phyloP scores from a whole-genome alignment of 2,797 vertebrate genomes.

The Toxotes lorentzi region DNA sequence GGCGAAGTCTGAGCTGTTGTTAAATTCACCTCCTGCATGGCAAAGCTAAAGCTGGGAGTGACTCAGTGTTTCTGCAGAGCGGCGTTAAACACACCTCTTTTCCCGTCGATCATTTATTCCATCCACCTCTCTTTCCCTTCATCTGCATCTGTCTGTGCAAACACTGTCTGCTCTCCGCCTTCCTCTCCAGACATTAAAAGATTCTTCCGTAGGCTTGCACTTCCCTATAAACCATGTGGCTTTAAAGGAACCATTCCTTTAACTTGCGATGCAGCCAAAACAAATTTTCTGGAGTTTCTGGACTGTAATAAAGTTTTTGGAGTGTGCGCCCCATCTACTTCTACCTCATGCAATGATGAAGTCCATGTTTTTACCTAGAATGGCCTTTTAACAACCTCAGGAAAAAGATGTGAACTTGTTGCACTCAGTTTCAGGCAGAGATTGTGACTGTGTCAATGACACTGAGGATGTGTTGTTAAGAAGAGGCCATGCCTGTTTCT shows the following conservation, averaged over 20 bases:
- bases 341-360: not conserved
- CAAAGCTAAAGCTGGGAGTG: constrained; percentile 18
- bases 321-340: constrained; percentile 7
- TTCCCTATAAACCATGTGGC: constrained; percentile 1
- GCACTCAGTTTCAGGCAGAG: constrained; percentile 25
- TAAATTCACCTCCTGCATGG: constrained; percentile 46
- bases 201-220: constrained; percentile 22
- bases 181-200: constrained; percentile 39
- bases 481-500: too few relatives aligned
- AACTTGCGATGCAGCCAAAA: not conserved
- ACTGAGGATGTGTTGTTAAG: not conserved
- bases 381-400: constrained; percentile 6
- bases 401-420: constrained; percentile 23
- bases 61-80: constrained; percentile 62
- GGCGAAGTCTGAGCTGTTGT: constrained; percentile 14
- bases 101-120: constrained; percentile 40
- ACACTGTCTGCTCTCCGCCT: constrained; percentile 39
- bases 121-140: constrained; percentile 35
- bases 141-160: constrained; percentile 39
- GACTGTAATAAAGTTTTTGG: constrained; percentile 6
- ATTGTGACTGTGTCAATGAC: not conserved
- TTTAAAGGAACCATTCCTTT: constrained; percentile 4
- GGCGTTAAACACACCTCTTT: constrained; percentile 26
- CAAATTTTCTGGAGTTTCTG: constrained; percentile 11
- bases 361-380: not conserved